These are phyloP conservation scores for Cathartes aura DNA, from an alignment of 2,113 vertebrate genomes.

Conservation along the genomic window DNA sequence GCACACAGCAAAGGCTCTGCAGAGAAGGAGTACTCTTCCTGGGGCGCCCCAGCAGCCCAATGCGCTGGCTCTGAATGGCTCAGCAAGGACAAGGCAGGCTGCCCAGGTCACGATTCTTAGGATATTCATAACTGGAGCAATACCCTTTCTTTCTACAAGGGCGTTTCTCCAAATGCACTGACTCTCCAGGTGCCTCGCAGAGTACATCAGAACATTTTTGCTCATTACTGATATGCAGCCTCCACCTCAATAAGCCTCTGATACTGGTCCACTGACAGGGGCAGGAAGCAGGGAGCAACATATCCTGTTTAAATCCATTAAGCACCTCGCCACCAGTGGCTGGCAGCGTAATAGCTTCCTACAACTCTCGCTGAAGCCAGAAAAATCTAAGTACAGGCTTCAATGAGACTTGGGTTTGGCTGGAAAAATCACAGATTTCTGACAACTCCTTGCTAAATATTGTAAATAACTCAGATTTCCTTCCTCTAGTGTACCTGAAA, in stretches of 20 bases:
- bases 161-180: background rate
- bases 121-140: background rate
- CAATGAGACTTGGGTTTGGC: background rate
- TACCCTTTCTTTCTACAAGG: background rate
- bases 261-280: background rate
- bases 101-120: background rate
- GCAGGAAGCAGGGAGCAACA: background rate
- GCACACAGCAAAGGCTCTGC: background rate
- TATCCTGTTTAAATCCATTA: background rate
- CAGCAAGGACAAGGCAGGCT: background rate
- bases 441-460: background rate
- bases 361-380: background rate
- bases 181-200: background rate
- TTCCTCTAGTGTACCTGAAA: background rate
- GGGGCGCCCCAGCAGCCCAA: background rate
- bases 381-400: background rate
- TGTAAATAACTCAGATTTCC: background rate
- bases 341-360: background rate
- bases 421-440: background rate
- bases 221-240: background rate
- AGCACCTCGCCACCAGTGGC: background rate
- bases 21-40: background rate
- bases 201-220: background rate
- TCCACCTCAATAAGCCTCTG: background rate
- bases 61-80: background rate